These are phyloP conservation scores for Omphaloscelis lunosa DNA, from an alignment of 2,888 invertebrate genomes.

Conservation along the genomic window DNA sequence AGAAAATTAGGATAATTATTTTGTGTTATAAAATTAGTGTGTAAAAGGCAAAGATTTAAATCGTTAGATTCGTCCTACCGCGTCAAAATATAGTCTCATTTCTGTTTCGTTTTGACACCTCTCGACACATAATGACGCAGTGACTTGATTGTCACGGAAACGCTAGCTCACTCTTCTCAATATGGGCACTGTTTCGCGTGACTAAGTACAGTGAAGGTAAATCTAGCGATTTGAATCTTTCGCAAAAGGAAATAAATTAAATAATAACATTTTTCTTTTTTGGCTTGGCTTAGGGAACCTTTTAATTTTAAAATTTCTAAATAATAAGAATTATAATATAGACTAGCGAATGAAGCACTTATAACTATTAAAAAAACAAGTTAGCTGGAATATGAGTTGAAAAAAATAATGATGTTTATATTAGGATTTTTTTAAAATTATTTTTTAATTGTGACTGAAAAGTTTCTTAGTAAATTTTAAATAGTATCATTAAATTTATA, in stretches of 20 bases:
- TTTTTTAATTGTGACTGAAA: not conserved
- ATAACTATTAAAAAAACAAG: not conserved
- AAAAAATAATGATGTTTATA: not conserved
- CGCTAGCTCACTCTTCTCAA: not conserved
- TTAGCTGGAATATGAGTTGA: not conserved
- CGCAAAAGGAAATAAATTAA: not conserved
- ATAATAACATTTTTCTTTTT: not conserved
- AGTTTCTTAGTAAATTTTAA: not conserved
- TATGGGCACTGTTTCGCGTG: not conserved
- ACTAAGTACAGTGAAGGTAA: not conserved
- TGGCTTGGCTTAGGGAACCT: not conserved
- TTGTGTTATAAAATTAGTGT: conserved; percentile 3
- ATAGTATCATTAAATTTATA: not conserved
- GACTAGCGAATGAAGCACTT: not conserved
- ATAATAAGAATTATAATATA: not conserved
- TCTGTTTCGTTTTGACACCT: not conserved
- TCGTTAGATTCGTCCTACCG: not conserved
- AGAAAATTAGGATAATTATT: conserved; percentile 32
- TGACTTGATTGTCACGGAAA: not conserved
- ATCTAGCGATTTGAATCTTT: not conserved
- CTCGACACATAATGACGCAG: not conserved
- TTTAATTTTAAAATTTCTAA: not conserved
- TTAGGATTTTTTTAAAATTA: not conserved
- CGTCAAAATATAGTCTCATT: not conserved
- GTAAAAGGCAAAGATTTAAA: not conserved